Evolutionary conservation across 2,113 vertebrate species (phyloP).

Genomic region (Terrapene triunguis): DNA sequence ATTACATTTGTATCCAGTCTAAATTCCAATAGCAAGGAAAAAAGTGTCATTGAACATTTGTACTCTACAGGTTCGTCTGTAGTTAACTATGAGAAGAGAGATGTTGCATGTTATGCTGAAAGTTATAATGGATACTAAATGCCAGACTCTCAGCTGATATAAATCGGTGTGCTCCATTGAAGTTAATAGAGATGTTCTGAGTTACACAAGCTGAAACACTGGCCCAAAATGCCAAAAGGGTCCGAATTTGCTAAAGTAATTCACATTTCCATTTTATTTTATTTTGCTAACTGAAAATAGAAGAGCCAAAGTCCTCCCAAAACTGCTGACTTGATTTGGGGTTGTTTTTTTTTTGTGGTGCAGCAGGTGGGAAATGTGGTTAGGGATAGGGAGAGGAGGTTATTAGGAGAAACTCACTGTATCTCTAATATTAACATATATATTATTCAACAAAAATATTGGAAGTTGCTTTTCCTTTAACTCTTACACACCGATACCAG

Average conservation of each 20-base stretch:
- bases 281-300: conserved; percentile 34
- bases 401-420: not conserved
- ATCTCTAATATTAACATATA: not conserved
- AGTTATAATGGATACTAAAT: conserved; percentile 10
- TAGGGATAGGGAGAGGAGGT: not conserved
- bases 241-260: not conserved
- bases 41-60: conserved; percentile 55
- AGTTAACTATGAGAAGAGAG: not conserved
- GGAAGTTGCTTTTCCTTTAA: not conserved
- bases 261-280: conserved; percentile 28
- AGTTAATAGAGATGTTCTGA: not conserved
- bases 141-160: conserved; percentile 21
- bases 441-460: not conserved
- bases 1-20: conserved; percentile 36
- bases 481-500: not conserved
- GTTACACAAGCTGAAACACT: conserved; percentile 34
- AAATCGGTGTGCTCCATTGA: not conserved
- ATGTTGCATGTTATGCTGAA: not conserved
- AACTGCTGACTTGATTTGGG: not conserved
- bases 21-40: conserved; percentile 49
- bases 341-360: not conserved
- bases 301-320: conserved; percentile 6
- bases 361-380: not conserved
- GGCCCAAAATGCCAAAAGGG: not conserved
- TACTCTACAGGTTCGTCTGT: not conserved